These are phyloP conservation scores for Eudyptes chrysolophus DNA, from an alignment of 2,113 vertebrate genomes.

Conservation along the genomic window DNA sequence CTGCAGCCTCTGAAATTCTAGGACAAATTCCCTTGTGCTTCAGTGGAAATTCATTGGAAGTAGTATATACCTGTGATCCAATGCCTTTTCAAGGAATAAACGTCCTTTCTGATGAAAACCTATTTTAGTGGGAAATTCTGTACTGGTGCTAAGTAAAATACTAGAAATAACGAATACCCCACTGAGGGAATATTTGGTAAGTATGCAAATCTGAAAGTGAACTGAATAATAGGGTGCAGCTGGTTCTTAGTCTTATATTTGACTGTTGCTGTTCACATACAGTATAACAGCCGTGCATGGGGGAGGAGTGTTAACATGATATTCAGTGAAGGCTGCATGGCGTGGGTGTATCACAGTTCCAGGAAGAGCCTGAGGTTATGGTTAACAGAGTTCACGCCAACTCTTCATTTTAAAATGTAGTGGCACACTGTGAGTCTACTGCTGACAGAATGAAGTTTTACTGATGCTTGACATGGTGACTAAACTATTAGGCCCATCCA, in stretches of 20 bases:
- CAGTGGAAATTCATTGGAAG: neutral
- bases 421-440: slow-evolving; percentile 42
- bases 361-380: slow-evolving; percentile 71
- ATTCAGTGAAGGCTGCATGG: slow-evolving; percentile 61
- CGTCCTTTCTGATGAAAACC: neutral
- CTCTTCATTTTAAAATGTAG: slow-evolving; percentile 55
- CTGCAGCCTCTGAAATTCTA: neutral
- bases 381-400: slow-evolving; percentile 65
- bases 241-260: slow-evolving; percentile 62
- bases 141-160: slow-evolving; percentile 15
- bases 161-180: neutral
- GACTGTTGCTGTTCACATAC: slow-evolving; percentile 63
- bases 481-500: slow-evolving; percentile 60
- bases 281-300: slow-evolving; percentile 59
- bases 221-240: slow-evolving; percentile 62
- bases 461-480: slow-evolving; percentile 64
- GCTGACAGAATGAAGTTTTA: slow-evolving; percentile 65
- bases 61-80: neutral
- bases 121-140: slow-evolving; percentile 6
- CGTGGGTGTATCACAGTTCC: slow-evolving; percentile 67
- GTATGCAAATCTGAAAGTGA: slow-evolving; percentile 52
- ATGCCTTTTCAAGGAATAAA: neutral
- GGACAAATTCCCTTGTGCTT: neutral
- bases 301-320: slow-evolving; percentile 66
- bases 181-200: slow-evolving; percentile 38